These are phyloP conservation scores for Drosophila saltans DNA, from an alignment of 1,140 invertebrate genomes.

Conservation along the genomic window DNA sequence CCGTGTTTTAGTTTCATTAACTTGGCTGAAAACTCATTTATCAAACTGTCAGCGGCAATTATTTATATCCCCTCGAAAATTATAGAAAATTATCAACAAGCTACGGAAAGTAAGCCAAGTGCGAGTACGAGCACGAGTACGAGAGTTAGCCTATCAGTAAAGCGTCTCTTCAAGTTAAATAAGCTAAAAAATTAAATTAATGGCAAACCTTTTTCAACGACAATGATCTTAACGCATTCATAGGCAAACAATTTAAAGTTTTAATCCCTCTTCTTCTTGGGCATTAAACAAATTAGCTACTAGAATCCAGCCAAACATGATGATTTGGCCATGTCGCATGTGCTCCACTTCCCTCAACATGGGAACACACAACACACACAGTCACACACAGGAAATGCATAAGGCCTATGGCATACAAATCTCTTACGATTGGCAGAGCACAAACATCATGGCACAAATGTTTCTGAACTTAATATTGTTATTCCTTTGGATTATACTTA, in stretches of 20 bases:
- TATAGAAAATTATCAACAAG: slow-evolving; percentile 63
- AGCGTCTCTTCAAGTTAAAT: slow-evolving; percentile 5
- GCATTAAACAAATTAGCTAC: slow-evolving; percentile 49
- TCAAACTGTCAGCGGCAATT: slow-evolving; percentile 76
- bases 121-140: slow-evolving; percentile 6
- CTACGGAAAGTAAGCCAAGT: neutral
- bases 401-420: slow-evolving; percentile 20
- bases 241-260: slow-evolving; percentile 61
- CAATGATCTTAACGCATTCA: slow-evolving; percentile 28
- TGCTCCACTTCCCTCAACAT: slow-evolving; percentile 45
- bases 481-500: neutral
- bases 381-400: slow-evolving; percentile 39
- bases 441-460: neutral
- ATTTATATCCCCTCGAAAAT: slow-evolving; percentile 64
- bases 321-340: slow-evolving; percentile 44
- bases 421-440: slow-evolving; percentile 5
- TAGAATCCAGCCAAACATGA: slow-evolving; percentile 20
- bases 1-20: slow-evolving; percentile 77
- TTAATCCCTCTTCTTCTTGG: slow-evolving; percentile 46
- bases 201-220: slow-evolving; percentile 39
- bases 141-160: no score
- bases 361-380: neutral
- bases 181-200: slow-evolving; percentile 61
- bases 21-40: slow-evolving; percentile 74
- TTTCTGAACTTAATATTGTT: slow-evolving; percentile 11